Base-by-base conservation (phyloP, 2,888 invertebrate species). In the Pelosia muscerda region DNA sequence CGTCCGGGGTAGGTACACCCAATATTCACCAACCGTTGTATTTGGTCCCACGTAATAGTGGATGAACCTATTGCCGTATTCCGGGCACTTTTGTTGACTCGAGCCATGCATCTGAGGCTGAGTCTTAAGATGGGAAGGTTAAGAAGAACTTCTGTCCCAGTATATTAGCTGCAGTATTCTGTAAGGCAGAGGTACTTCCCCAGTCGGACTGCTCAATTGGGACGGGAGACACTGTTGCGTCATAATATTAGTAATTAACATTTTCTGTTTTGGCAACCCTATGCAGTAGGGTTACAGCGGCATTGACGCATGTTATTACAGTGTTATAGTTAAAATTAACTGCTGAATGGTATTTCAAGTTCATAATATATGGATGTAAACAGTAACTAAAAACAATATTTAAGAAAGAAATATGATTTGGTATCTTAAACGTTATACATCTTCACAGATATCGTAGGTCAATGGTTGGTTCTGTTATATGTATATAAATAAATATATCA, bases 341-440 rank as follows among this genome's bases (percentile, higher is more conserved):
- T 84, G 78, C 76, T 77, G 81, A 31, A 78, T 64, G 77, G 78
- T 82, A 49, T 83, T 85, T 87, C 89, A 89, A 89, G 91, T 89
- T 90, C 91, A 90, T 89, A 85, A 68, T 63, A 62, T 34, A 63
- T 57, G 26, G 69, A 67, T 72, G 63, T 63, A 54, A 22, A 75
- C 75, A 80, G 68, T 75, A 62, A 71, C 66, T 75, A 70, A 78
- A 63, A 38, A 76, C 80, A 81, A 80, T 87, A 86, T 87, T 86
- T 86, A 79, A 74, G 81, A 69, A 80, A 69, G 68, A 69, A 75
- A 81, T 89, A 88, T 90, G 49, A 19, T 88, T 87, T 77, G 61
- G 82, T 81, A 73, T 73, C 67, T 77, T 66, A 67, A n/a, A 74
- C 71, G 78, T 74, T 75, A 77, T 77, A 76, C 69, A 73, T 75